phyloP scores from a whole-genome alignment of 1,140 invertebrate species.

The Plectrocnemia conspersa region DNA sequence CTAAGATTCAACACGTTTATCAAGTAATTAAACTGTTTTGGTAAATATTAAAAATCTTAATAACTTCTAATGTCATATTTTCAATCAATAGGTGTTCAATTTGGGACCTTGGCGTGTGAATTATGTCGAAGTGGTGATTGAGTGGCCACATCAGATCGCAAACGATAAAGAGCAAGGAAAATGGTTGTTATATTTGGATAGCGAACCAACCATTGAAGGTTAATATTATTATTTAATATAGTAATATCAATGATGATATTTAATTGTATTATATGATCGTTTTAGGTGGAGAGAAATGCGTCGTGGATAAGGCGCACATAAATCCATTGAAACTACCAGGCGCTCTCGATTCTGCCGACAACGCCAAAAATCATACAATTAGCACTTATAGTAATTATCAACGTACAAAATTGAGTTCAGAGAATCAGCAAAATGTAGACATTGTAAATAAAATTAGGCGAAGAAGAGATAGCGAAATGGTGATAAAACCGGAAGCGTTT shows the following conservation, averaged over 20 bases:
- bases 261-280: constrained; percentile 28
- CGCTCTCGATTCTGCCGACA: background rate
- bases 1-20: constrained; percentile 78
- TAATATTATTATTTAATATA: constrained; percentile 34
- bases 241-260: constrained; percentile 5
- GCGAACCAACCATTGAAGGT: constrained; percentile 68
- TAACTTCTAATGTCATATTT: background rate
- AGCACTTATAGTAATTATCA: background rate
- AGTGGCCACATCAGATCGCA: constrained; percentile 86
- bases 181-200: constrained; percentile 86
- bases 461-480: constrained; percentile 66
- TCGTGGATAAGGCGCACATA: constrained; percentile 52
- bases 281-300: constrained; percentile 61
- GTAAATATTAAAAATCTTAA: background rate
- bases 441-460: no score
- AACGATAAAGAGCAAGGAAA: constrained; percentile 74
- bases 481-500: constrained; percentile 66
- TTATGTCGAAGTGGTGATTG: constrained; percentile 71
- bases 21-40: constrained; percentile 51
- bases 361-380: background rate
- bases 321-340: constrained; percentile 61
- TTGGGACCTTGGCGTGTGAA: constrained; percentile 80
- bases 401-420: no score
- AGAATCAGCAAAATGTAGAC: no score
- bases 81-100: constrained; percentile 61